These are phyloP conservation scores for Nemotelus pantherinus DNA, from an alignment of 2,888 invertebrate genomes.

Conservation along the genomic window DNA sequence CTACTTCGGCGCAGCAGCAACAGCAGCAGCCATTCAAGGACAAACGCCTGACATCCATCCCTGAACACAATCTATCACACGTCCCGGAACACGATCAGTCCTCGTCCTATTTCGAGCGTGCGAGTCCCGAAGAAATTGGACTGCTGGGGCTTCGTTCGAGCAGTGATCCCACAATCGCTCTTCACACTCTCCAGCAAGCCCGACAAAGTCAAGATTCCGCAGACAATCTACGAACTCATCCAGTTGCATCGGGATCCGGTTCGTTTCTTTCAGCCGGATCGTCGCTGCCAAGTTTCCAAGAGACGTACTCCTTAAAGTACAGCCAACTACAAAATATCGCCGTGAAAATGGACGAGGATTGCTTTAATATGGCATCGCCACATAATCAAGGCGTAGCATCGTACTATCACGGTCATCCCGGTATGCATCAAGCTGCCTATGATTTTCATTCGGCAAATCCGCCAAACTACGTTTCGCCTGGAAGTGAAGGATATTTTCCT, in stretches of 20 bases:
- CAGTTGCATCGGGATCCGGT: conserved; percentile 54
- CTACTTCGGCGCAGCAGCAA: background rate
- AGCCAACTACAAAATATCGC: conserved; percentile 72
- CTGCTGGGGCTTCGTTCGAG: conserved; percentile 62
- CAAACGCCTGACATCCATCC: conserved; percentile 60
- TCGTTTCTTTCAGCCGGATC: conserved; percentile 65
- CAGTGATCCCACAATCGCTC: conserved; percentile 63
- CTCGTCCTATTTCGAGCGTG: conserved; percentile 57
- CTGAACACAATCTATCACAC: conserved; percentile 58
- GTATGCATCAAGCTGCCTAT: conserved; percentile 61
- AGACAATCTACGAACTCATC: conserved; percentile 49
- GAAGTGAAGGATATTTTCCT: conserved; percentile 51
- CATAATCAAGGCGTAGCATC: conserved; percentile 50
- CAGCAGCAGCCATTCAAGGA: conserved; percentile 54
- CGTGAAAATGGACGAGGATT: conserved; percentile 88
- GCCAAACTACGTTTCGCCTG: conserved; percentile 62
- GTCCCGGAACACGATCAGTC: conserved; percentile 57
- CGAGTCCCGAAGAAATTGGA: conserved; percentile 58
- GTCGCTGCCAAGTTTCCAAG: conserved; percentile 86
- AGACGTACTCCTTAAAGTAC: conserved; percentile 84
- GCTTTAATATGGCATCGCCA: conserved; percentile 71
- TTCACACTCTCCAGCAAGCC: conserved; percentile 57
- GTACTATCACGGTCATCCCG: conserved; percentile 64
- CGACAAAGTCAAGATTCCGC: conserved; percentile 45
- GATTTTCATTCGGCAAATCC: conserved; percentile 66